Evolutionary conservation across 2,888 invertebrate genomes (phyloP), one percentile per base, ranked within the genome.

Genomic region (Drosophila ezoana): DNA sequence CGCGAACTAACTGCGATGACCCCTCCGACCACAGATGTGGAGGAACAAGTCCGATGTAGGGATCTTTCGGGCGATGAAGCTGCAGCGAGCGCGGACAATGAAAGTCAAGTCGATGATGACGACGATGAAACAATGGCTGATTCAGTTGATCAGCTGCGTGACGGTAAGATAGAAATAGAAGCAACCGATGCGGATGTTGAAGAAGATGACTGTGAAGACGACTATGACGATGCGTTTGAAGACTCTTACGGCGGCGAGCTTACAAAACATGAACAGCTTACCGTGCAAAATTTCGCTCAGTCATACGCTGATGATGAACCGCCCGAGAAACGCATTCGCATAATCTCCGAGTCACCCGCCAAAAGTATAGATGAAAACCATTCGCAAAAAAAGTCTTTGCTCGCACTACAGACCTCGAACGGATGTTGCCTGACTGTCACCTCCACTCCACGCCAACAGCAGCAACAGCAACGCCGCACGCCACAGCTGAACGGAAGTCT

Each of bases 401-500:
- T 69, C 0, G 51, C 73, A 41, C 47, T 84, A 28, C 72, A 74
- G 2, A 47, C 48, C 2, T 49, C 66, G 14, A 86, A 87, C 45
- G 82, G 78, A 8, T 76, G 67, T 51, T 49, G 76, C 3, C 48
- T 72, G 10, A 74, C 61, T 20, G 66, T 73, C 4, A 82, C 79
- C 0, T 83, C 89, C n/a, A 90, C 90, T 8, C 88, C 91, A 6
- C 76, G 49, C 4, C 68, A 77, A 41, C 66, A 81, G 9, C 65
- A 67, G 14, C 65, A 78, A 28, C 65, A 67, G 14, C 65, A 78
- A 28, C 76, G 89, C 0, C 76, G 82, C 0, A 87, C 90, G 1
- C 90, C 89, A 14, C 88, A 86, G 53, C 61, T 90, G 0, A 91
- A 92, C 37, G 91, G 91, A 18, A 91, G 91, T 48, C 61, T 90